A percentile compares a stretch with the other conserved stretches of the same genome.
phyloP scores from a whole-genome alignment of 2,113 vertebrate genomes.

The Phasianus colchicus region DNA sequence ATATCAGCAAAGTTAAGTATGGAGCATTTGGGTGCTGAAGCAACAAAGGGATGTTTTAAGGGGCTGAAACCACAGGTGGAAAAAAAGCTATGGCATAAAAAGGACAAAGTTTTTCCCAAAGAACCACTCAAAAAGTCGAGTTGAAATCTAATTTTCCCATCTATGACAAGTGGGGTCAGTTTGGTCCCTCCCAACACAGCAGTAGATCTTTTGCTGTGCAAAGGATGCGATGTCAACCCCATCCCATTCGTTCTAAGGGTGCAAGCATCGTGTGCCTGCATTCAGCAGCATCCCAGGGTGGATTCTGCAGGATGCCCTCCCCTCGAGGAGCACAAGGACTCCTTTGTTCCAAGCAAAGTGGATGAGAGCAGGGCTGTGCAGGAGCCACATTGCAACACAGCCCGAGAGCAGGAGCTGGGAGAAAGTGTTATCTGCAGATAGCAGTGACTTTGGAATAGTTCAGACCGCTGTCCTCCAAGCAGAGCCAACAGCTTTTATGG shows the following conservation, averaged over 20 bases:
- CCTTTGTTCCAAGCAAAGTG: neutral
- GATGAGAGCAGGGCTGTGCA: neutral
- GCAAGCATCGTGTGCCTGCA: neutral
- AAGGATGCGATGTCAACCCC: rapidly evolving
- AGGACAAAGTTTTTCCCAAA: neutral
- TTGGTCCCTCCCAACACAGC: neutral
- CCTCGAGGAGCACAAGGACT: neutral
- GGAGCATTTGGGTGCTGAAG: neutral
- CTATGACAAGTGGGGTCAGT: neutral
- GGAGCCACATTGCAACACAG: neutral
- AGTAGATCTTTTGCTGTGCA: rapidly evolving
- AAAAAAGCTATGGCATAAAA: neutral
- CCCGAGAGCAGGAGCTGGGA: neutral
- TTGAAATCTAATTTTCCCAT: neutral
- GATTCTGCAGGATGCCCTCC: neutral
- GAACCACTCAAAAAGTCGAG: neutral
- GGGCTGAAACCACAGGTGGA: neutral
- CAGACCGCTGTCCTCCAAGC: neutral
- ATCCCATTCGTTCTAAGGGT: neutral
- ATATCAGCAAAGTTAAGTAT: neutral
- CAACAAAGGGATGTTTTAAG: neutral
- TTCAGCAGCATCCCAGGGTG: neutral
- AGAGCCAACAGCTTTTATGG: neutral
- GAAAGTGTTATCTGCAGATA: neutral
- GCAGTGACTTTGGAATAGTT: neutral